Percentiles rank a stretch among this genome's conserved stretches.
phyloP scores from a whole-genome alignment of 2,888 invertebrate species.

The Ditylenchus weischeri region DNA sequence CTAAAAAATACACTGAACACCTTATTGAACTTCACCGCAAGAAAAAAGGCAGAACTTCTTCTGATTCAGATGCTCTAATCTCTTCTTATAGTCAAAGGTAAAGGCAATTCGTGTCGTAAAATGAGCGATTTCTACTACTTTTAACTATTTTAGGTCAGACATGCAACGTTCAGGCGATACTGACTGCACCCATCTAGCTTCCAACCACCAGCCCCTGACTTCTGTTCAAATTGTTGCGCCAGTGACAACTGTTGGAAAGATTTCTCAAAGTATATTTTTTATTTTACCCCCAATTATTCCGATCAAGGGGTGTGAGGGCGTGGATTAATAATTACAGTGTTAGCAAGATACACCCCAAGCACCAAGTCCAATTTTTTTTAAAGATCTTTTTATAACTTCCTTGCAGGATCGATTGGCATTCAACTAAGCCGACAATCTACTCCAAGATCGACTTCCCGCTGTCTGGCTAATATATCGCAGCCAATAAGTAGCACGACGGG shows the following conservation, averaged over 20 bases:
- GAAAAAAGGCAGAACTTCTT: neutral
- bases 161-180: conserved; percentile 52
- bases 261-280: no score
- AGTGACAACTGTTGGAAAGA: no score
- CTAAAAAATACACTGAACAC: neutral
- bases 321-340: no score
- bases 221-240: no score
- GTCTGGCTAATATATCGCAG: neutral
- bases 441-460: conserved; percentile 36
- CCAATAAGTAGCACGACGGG: no score
- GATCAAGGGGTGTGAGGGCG: no score
- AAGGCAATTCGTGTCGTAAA: neutral
- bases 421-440: conserved; percentile 51
- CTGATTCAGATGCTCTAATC: conserved; percentile 3
- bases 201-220: neutral
- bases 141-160: conserved; percentile 29
- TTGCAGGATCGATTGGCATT: conserved; percentile 47
- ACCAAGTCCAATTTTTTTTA: no score
- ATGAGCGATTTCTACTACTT: neutral
- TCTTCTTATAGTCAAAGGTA: neutral
- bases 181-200: conserved; percentile 41
- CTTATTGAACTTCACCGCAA: neutral
- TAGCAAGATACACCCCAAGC: no score
- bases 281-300: no score
- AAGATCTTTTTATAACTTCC: no score